Base-by-base conservation (phyloP, 2,113 vertebrate genomes). In the Neolamprologus falcicula region DNA sequence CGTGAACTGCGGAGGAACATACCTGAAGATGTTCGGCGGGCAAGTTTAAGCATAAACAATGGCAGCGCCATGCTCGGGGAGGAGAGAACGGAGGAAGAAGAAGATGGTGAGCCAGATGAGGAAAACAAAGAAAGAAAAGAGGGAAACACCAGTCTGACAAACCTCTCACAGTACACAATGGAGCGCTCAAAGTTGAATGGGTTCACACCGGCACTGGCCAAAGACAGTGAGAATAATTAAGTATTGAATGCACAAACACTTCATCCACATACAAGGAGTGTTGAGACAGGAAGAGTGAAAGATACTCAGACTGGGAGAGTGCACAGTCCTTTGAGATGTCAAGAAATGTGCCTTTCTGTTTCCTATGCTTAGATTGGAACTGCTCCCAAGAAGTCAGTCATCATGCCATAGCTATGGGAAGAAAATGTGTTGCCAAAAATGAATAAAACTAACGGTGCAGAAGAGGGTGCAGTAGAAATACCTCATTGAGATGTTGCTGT, bases 1-100 rank as follows among this genome's bases (percentile, higher is more conserved):
- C 97, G 98, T 12, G 98, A 99, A 24, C 90, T 97, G 83, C 97
- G 97, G 92, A 97, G 97, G 92, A 96, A 97, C 91, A 97, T 98
- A 81, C 95, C 98, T 0, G 99, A 98, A 82, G 98, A 99, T 6
- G 95, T 96, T 4, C 96, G 97, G 78, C 97, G 97, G 88, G 96
- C 98, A 50, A 98, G 97, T 1, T 97, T 98, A 83, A 95, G 95
- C 82, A 97, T 98, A 88, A 97, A 96, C 87, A 97, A 97, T 59
- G 96, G 96, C 92, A 97, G 89, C 7, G 66, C 85, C 84, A 93
- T 93, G 50, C 87, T 95, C 81, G 95, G 95, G 6, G 94, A 94
- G 96, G 94, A 96, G 88, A 92, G 92, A 81, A 90, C 86, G 24
- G 93, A 91, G 88, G 97, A 97, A 8, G 97, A 97, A 52, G 96